Percentiles rank a stretch among this genome's conserved stretches.
These are phyloP conservation scores for Acleris cristana DNA, from an alignment of 2,888 invertebrate species.

Conservation along the genomic window DNA sequence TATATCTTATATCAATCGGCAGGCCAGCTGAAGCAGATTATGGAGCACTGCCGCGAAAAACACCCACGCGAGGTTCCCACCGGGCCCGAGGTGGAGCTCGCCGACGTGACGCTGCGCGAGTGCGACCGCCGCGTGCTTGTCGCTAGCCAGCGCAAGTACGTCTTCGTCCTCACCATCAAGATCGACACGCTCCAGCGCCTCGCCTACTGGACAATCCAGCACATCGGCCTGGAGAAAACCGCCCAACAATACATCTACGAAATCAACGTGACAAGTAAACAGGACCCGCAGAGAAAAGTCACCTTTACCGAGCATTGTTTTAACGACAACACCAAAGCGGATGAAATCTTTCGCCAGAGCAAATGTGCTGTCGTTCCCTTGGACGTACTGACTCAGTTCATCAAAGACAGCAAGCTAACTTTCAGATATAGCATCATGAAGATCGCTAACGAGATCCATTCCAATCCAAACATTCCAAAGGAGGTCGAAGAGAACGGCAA, in stretches of 20 bases:
- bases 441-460: constrained; percentile 43
- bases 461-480: constrained; percentile 43
- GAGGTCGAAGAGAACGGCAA: constrained; percentile 37
- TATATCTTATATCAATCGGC: constrained; percentile 72
- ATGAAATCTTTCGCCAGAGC: constrained; percentile 63
- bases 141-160: constrained; percentile 58
- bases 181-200: constrained; percentile 67
- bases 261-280: constrained; percentile 65
- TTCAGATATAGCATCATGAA: constrained; percentile 66
- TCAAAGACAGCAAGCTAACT: constrained; percentile 59
- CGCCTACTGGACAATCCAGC: constrained; percentile 70
- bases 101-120: constrained; percentile 45
- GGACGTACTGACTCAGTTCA: constrained; percentile 57
- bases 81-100: constrained; percentile 59
- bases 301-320: constrained; percentile 69
- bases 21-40: constrained; percentile 41
- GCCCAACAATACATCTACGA: constrained; percentile 69
- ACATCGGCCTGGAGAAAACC: constrained; percentile 63
- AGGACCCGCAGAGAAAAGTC: constrained; percentile 60
- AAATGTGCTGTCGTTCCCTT: constrained; percentile 70
- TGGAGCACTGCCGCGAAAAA: neutral
- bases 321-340: constrained; percentile 64
- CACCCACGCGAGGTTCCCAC: constrained; percentile 50
- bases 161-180: constrained; percentile 68
- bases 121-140: constrained; percentile 63